Conservation (phyloP, 35 echinoderm and acorn worm species). For the Ptychodera flava region DNA sequence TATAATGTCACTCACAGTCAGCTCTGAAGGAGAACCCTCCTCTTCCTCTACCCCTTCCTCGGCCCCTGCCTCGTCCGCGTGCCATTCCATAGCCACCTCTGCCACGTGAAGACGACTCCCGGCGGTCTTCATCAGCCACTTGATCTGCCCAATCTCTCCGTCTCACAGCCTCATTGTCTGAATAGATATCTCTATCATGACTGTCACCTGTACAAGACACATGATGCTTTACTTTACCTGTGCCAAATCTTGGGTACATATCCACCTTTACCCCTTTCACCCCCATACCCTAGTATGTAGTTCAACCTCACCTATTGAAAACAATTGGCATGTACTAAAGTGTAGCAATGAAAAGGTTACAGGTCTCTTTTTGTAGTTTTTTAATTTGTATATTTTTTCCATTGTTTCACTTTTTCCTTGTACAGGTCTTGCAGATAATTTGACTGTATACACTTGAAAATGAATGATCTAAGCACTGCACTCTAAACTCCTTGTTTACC, state of each 20-base stretch:
- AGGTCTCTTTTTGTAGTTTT: too few species aligned
- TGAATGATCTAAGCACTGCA: too few species aligned
- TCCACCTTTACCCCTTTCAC: not conserved
- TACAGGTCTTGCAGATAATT: too few species aligned
- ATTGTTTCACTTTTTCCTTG: too few species aligned
- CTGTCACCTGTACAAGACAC: conserved; percentile 3
- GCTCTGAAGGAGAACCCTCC: not conserved
- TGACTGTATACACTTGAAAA: too few species aligned
- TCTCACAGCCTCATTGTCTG: not conserved
- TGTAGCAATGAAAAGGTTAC: too few species aligned
- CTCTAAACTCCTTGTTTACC: too few species aligned
- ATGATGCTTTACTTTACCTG: not conserved
- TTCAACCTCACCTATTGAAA: not conserved
- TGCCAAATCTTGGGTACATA: not conserved
- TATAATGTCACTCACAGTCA: not conserved
- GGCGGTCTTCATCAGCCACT: conserved; percentile 26
- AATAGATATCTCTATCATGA: not conserved
- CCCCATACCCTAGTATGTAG: not conserved
- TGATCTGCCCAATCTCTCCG: conserved; percentile 23
- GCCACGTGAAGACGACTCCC: conserved; percentile 44
- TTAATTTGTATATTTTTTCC: too few species aligned
- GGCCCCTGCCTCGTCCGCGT: conserved; percentile 42
- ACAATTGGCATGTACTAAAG: not conserved
- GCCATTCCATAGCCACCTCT: conserved; percentile 36
- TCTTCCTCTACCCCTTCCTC: conserved; percentile 52